Percentiles rank a stretch among this genome's conserved stretches.
phyloP scores from a whole-genome alignment of 2,888 invertebrate species.

The Bhutanitis thaidina region DNA sequence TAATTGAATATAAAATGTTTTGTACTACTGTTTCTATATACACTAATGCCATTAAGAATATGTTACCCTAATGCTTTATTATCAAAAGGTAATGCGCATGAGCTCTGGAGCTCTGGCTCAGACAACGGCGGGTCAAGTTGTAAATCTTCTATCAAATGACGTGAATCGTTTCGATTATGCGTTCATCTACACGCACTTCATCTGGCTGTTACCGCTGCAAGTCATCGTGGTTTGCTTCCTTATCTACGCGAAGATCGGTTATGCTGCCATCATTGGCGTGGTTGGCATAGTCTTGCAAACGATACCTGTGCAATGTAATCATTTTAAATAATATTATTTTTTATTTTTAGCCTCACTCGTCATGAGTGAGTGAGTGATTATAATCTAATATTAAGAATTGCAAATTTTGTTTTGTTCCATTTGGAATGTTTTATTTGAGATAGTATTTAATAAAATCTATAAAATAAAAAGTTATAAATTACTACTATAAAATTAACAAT shows the following conservation, averaged over 20 bases:
- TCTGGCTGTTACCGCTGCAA: slow-evolving; percentile 92
- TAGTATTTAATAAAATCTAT: neutral
- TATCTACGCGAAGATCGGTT: slow-evolving; percentile 87
- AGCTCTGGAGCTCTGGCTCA: slow-evolving; percentile 91
- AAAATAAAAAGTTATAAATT: too few relatives aligned
- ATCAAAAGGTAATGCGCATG: slow-evolving; percentile 78
- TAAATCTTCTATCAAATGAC: slow-evolving; percentile 96
- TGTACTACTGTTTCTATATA: too few relatives aligned
- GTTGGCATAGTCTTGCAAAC: slow-evolving; percentile 87
- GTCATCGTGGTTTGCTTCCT: slow-evolving; percentile 85
- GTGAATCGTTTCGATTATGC: slow-evolving; percentile 94
- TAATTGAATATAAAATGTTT: too few relatives aligned
- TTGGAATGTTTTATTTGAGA: too few relatives aligned
- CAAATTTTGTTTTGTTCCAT: too few relatives aligned
- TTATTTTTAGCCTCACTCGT: too few relatives aligned
- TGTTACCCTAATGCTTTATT: neutral
- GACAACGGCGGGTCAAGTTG: slow-evolving; percentile 93
- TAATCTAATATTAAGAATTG: too few relatives aligned
- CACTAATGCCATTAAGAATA: too few relatives aligned
- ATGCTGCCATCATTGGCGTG: slow-evolving; percentile 88
- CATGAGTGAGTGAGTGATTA: too few relatives aligned
- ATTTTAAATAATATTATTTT: neutral
- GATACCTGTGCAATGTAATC: slow-evolving; percentile 89
- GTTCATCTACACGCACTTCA: slow-evolving; percentile 89
- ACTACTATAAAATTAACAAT: neutral